A percentile compares a stretch with the other conserved stretches of the same genome.
phyloP scores from a whole-genome alignment of 2,113 vertebrate genomes.

The Benitochromis conjunctus region DNA sequence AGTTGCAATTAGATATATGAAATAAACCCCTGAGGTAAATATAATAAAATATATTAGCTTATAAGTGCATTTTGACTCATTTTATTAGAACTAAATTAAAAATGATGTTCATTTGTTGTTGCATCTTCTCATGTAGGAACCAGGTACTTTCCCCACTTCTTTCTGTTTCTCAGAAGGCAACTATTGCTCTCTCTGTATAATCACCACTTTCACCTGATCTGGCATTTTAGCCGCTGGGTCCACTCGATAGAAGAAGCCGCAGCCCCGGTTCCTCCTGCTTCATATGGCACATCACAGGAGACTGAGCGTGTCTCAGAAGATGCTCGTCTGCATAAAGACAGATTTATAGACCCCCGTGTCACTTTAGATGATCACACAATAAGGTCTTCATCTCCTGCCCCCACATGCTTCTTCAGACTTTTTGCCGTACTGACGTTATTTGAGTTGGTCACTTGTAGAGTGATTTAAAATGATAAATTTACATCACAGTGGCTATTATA shows the following conservation, averaged over 20 bases:
- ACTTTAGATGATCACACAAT: slow-evolving; percentile 38
- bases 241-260: not conserved
- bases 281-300: slow-evolving; percentile 21
- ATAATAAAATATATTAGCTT: too few relatives aligned
- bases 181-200: not conserved
- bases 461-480: not conserved
- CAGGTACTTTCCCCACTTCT: not conserved
- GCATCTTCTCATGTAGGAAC: not conserved
- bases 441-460: not conserved
- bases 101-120: not conserved
- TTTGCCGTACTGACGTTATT: not conserved
- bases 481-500: not conserved
- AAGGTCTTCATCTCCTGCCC: slow-evolving; percentile 27
- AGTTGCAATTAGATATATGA: not conserved
- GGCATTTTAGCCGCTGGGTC: slow-evolving; percentile 1
- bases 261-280: not conserved
- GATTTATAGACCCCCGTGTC: slow-evolving; percentile 42
- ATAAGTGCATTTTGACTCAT: not conserved
- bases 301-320: slow-evolving; percentile 17
- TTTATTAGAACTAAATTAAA: not conserved
- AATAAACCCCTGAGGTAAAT: too few relatives aligned
- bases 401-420: not conserved
- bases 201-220: slow-evolving; percentile 25
- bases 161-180: slow-evolving; percentile 1
- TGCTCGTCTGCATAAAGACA: slow-evolving; percentile 17